Percentiles rank a stretch among this genome's conserved stretches.
phyloP scores from a whole-genome alignment of 2,888 invertebrate genomes.

The Napeogenes sylphis region DNA sequence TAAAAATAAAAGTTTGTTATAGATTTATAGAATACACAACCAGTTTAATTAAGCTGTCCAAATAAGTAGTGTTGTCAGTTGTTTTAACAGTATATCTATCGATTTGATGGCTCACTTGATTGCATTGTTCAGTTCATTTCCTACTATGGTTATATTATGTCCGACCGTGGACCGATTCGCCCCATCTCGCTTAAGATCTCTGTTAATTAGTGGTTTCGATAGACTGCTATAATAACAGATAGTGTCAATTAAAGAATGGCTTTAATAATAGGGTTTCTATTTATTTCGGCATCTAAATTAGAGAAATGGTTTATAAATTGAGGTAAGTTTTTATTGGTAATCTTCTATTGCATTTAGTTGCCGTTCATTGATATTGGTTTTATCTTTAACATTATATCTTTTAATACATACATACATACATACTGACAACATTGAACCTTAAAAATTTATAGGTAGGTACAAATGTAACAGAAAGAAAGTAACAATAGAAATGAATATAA shows the following conservation, averaged over 20 bases:
- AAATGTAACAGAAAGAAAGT: too few species aligned
- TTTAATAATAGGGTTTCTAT: constrained; percentile 43
- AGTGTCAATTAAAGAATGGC: constrained; percentile 59
- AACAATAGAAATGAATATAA: too few species aligned
- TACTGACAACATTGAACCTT: too few species aligned
- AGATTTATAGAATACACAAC: too few species aligned
- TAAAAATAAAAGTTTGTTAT: too few species aligned
- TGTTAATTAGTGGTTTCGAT: constrained; percentile 62
- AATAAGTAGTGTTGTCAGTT: constrained; percentile 13
- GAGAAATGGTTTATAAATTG: constrained; percentile 48
- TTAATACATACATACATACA: too few species aligned
- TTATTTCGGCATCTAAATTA: constrained; percentile 52
- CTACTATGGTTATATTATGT: too few species aligned
- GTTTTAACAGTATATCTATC: constrained; percentile 13
- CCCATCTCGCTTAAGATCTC: constrained; percentile 45
- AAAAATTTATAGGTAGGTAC: too few species aligned
- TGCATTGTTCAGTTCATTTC: constrained; percentile 17
- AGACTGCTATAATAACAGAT: constrained; percentile 55
- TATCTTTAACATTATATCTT: too few species aligned
- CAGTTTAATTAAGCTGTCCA: constrained; percentile 13
- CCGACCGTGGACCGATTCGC: constrained; percentile 11
- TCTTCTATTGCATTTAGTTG: too few species aligned
- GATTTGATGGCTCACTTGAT: constrained; percentile 15
- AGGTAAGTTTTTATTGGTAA: constrained; percentile 29
- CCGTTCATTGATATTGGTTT: too few species aligned